A percentile compares a stretch with the other conserved stretches of the same genome.
Evolutionary conservation across 1,140 invertebrate species (phyloP).

Genomic region (Macrocentrus cingulum): DNA sequence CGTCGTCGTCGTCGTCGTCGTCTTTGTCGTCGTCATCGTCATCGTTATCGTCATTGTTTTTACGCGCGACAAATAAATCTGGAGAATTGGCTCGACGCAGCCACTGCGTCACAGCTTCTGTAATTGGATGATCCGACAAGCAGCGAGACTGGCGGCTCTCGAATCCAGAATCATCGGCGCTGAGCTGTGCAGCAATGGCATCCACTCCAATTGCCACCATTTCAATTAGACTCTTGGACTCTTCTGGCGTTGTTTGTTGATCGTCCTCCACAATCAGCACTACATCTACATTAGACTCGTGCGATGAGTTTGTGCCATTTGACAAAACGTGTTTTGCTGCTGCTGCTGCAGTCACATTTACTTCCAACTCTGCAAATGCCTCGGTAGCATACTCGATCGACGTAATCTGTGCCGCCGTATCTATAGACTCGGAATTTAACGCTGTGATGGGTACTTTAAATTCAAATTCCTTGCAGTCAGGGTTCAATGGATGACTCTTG

Average conservation of each 20-base stretch:
- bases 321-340: too few species aligned
- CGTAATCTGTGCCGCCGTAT: neutral
- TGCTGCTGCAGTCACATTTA: conserved; percentile 15
- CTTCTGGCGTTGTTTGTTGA: neutral
- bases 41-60: too few species aligned
- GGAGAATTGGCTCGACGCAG: conserved; percentile 46
- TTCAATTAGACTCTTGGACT: conserved; percentile 3
- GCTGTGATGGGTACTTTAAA: conserved; percentile 3
- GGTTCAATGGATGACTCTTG: conserved; percentile 47
- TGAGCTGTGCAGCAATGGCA: conserved; percentile 19
- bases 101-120: conserved; percentile 56
- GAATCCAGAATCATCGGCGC: conserved; percentile 43
- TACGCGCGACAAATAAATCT: conserved; percentile 41
- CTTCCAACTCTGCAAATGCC: conserved; percentile 28
- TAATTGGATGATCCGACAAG: conserved; percentile 44
- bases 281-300: too few species aligned
- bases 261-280: too few species aligned
- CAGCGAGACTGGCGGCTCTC: conserved; percentile 42
- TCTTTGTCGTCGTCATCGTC: too few species aligned
- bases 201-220: conserved; percentile 24
- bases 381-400: conserved; percentile 28
- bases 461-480: conserved; percentile 53
- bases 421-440: neutral
- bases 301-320: too few species aligned
- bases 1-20: conserved; percentile 31